Conservation (phyloP, 1,140 invertebrate genomes). For the Zelostemma sp. region DNA sequence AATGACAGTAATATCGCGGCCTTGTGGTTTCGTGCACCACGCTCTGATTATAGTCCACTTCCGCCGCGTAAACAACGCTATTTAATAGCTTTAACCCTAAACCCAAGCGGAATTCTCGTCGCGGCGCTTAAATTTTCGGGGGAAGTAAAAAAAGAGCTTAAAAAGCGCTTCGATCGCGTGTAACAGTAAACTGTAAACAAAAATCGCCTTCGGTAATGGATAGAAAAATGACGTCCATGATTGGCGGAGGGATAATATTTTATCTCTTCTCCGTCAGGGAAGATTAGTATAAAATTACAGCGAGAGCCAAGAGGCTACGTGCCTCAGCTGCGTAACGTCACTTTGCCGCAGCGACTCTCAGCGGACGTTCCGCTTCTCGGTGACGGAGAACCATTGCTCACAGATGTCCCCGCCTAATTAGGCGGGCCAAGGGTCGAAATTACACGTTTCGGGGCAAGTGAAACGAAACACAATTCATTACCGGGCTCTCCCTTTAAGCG, state of each 20-base stretch:
- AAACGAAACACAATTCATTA: constrained; percentile 68
- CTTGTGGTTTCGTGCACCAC: constrained; percentile 63
- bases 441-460: constrained; percentile 64
- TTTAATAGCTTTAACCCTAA: constrained; percentile 59
- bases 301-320: constrained; percentile 51
- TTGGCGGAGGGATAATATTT: constrained; percentile 60
- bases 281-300: constrained; percentile 66
- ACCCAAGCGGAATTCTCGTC: too few relatives aligned
- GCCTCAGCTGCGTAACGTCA: constrained; percentile 37
- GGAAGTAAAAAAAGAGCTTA: too few relatives aligned
- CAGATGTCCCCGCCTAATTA: constrained; percentile 69
- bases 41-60: constrained; percentile 65
- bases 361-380: not conserved
- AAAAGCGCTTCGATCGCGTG: too few relatives aligned
- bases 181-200: too few relatives aligned
- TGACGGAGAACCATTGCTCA: constrained; percentile 56
- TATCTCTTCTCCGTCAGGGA: constrained; percentile 50
- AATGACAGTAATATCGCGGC: constrained; percentile 67
- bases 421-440: constrained; percentile 56
- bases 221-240: constrained; percentile 64
- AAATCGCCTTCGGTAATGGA: constrained; percentile 55
- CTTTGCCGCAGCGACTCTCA: constrained; percentile 45
- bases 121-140: too few relatives aligned
- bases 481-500: constrained; percentile 36
- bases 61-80: constrained; percentile 64